Percentiles rank a stretch among this genome's conserved stretches.
phyloP scores from a whole-genome alignment of 2,113 vertebrate species.

The Phalacrocorax aristotelis region DNA sequence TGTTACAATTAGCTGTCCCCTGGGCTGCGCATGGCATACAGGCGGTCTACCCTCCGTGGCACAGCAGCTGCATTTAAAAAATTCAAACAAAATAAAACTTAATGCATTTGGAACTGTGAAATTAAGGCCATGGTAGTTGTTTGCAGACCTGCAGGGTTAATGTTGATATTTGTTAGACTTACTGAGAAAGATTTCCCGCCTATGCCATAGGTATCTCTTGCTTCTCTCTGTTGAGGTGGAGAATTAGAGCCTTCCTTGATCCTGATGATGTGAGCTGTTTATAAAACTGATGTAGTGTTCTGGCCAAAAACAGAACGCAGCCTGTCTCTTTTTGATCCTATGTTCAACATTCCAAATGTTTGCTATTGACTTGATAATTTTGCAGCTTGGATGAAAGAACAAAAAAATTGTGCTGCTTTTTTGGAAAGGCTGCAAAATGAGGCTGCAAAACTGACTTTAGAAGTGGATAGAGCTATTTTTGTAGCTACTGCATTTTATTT shows the following conservation, averaged over 20 bases:
- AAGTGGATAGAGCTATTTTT: background rate
- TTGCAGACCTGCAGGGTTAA: background rate
- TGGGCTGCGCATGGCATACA: accelerated
- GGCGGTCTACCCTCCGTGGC: background rate
- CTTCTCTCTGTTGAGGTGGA: background rate
- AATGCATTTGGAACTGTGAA: background rate
- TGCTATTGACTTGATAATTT: constrained; percentile 28
- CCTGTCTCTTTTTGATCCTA: background rate
- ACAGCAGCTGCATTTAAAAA: background rate
- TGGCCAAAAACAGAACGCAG: background rate
- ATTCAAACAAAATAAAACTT: background rate
- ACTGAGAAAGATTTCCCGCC: background rate
- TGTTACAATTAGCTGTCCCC: accelerated
- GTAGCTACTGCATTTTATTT: background rate
- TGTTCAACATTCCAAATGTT: background rate
- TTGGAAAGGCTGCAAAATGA: background rate
- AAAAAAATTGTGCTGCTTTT: background rate
- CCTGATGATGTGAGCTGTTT: constrained; percentile 9
- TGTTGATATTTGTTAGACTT: background rate
- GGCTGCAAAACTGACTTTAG: background rate
- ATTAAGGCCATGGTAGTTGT: background rate
- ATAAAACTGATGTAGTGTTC: background rate
- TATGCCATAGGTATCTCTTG: background rate
- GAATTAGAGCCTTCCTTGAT: background rate
- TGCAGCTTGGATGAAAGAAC: background rate